Evolutionary conservation across 2,888 invertebrate genomes (phyloP), one percentile per base, ranked within the genome.

Genomic region (Hypercompe scribonia): DNA sequence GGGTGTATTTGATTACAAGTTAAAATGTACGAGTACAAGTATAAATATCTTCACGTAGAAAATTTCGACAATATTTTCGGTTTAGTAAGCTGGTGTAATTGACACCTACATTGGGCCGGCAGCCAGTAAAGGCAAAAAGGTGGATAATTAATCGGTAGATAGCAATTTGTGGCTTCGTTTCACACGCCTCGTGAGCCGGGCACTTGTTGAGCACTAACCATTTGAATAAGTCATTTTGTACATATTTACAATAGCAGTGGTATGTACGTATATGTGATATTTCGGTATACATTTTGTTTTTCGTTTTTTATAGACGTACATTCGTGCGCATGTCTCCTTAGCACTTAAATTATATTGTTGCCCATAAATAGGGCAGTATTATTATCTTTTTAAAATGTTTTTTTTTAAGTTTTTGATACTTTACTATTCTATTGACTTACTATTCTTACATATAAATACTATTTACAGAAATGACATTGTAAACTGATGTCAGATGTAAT

Each of bases 141-240:
- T 82, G 82, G 82, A 75, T 78, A 83, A 84, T 88, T 86, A 89
- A 87, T 90, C 87, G 88, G 88, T 81, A 78, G 79, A 82, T 76
- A 80, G 79, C 86, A 88, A 88, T 90, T 90, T 88, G 87, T 79
- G 89, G 88, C 86, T 88, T 86, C 84, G 77, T 73, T 83, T 78
- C 71, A 80, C 75, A 79, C 76, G 81, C 81, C 76, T 74, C 72
- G 66, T 79, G 72, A 79, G 81, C 73, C 79, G 73, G 75, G 81
- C 61, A 90, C 89, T 87, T 90, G 89, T 91, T 90, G 88, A 77
- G 72, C 71, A 78, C 74, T 75, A 69, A 76, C 74, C 74, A 74
- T 58, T 80, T 81, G 79, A 74, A 79, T 78, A 80, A 76, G 72
- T 74, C 13, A 77, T 78, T 78, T 74, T 73, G 68, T 79, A 74